phyloP scores from a whole-genome alignment of 1,140 invertebrate genomes.

The Drosophila setifemur region DNA sequence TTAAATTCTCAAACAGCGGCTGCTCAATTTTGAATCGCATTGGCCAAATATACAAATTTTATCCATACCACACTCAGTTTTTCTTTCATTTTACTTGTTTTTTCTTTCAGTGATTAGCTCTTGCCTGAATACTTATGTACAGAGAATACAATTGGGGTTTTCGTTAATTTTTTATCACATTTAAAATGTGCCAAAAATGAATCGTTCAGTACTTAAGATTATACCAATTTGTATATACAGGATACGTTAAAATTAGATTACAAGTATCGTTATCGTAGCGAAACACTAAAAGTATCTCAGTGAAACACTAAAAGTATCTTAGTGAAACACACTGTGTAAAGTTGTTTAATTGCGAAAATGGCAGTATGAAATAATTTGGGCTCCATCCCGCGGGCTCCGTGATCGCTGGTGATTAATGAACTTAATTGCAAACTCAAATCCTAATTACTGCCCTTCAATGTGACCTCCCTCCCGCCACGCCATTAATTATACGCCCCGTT shows the following conservation, averaged over 20 bases:
- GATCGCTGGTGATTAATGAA: conserved; percentile 69
- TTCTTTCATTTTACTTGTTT: conserved; percentile 1
- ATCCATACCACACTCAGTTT: conserved; percentile 12
- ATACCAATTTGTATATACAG: conserved; percentile 57
- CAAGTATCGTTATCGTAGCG: conserved; percentile 7
- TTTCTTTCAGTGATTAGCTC: neutral
- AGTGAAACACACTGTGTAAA: conserved; percentile 61
- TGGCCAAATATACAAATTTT: conserved; percentile 67
- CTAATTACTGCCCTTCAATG: conserved; percentile 72
- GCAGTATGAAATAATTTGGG: conserved; percentile 41
- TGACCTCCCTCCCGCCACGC: conserved; percentile 56
- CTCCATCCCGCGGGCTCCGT: conserved; percentile 3
- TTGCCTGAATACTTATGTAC: conserved; percentile 50
- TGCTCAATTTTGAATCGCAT: conserved; percentile 66
- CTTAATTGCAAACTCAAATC: conserved; percentile 76
- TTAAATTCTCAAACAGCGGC: conserved; percentile 61
- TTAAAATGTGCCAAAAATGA: conserved; percentile 59
- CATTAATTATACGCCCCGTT: conserved; percentile 71
- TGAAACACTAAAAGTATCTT: conserved; percentile 52
- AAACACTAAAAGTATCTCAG: conserved; percentile 35
- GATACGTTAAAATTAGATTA: conserved; percentile 52
- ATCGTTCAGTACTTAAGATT: no score
- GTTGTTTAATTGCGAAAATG: conserved; percentile 52
- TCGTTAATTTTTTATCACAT: conserved; percentile 55
- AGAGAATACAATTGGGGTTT: conserved; percentile 33